Percentiles rank a stretch among this genome's conserved stretches.
Evolutionary conservation across 2,888 invertebrate species (phyloP).

Genomic region (Ypsolopha sequella): DNA sequence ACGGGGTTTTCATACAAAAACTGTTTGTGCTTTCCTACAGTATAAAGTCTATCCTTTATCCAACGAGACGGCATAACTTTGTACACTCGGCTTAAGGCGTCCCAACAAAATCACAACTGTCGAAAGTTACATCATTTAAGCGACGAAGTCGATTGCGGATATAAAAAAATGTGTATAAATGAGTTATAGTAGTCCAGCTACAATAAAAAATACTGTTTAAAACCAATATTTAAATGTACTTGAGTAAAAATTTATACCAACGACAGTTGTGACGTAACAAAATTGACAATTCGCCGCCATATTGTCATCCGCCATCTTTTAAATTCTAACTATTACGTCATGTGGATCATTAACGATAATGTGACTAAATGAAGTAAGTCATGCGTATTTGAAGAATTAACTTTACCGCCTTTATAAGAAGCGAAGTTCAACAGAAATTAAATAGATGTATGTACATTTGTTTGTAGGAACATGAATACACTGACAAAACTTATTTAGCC

Average conservation of each 20-base stretch:
- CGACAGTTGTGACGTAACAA: constrained; percentile 5
- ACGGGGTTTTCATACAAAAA: too few relatives aligned
- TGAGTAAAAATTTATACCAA: background rate
- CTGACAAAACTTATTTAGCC: background rate
- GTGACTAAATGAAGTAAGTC: background rate
- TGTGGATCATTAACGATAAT: too few relatives aligned
- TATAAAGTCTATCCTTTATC: constrained; percentile 41
- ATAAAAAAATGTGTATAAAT: too few relatives aligned
- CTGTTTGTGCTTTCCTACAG: constrained; percentile 24
- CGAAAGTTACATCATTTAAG: background rate
- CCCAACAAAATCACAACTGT: constrained; percentile 1
- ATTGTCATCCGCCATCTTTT: constrained; percentile 10
- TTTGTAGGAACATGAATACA: background rate
- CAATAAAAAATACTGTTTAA: constrained; percentile 23
- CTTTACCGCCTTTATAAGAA: background rate
- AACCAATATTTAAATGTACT: background rate
- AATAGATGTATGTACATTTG: background rate
- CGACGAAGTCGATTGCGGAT: too few relatives aligned
- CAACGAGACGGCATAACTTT: constrained; percentile 22
- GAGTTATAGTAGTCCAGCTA: constrained; percentile 31
- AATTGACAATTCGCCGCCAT: constrained; percentile 13
- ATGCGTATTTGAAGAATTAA: background rate
- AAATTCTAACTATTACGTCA: too few relatives aligned
- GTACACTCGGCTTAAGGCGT: constrained; percentile 13
- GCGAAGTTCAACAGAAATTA: background rate